Conservation (phyloP, 2,888 invertebrate genomes). For the Drosophila lutescens region DNA sequence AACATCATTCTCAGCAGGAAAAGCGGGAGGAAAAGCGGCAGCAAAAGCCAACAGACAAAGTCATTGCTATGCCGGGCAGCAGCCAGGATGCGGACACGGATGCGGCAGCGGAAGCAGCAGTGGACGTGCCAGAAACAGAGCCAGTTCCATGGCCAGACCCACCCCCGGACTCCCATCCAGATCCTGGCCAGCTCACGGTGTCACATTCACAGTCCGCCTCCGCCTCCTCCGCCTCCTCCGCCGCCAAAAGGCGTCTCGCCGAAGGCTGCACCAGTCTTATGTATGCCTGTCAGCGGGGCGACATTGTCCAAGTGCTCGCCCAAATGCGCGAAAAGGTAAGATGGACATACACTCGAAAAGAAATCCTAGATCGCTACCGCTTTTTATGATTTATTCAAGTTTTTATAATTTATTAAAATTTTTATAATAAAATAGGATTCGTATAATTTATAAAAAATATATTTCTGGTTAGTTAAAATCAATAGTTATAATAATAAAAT, state of each 20-base stretch:
- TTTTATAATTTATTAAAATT: no score
- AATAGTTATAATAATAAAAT: no score
- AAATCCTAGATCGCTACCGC: neutral
- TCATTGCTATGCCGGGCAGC: slow-evolving; percentile 39
- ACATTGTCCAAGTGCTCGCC: slow-evolving; percentile 90
- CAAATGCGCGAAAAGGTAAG: slow-evolving; percentile 91
- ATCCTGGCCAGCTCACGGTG: slow-evolving; percentile 19
- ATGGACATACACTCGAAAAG: slow-evolving; percentile 33
- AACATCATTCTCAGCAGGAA: neutral
- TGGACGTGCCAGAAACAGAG: slow-evolving; percentile 47
- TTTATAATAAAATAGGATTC: no score
- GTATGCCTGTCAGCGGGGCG: slow-evolving; percentile 96
- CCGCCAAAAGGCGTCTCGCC: slow-evolving; percentile 84
- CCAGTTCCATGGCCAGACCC: slow-evolving; percentile 21
- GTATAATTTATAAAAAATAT: no score
- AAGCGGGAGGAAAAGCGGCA: slow-evolving; percentile 15
- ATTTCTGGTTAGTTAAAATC: no score
- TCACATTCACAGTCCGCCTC: slow-evolving; percentile 20
- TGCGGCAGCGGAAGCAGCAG: slow-evolving; percentile 42
- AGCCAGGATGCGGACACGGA: slow-evolving; percentile 37
- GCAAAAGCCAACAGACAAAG: slow-evolving; percentile 24
- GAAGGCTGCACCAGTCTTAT: slow-evolving; percentile 93
- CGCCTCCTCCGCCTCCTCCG: neutral
- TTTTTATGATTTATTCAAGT: neutral
- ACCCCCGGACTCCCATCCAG: slow-evolving; percentile 13